Conservation (phyloP, 1,140 invertebrate species). For the Cydia fagiglandana region DNA sequence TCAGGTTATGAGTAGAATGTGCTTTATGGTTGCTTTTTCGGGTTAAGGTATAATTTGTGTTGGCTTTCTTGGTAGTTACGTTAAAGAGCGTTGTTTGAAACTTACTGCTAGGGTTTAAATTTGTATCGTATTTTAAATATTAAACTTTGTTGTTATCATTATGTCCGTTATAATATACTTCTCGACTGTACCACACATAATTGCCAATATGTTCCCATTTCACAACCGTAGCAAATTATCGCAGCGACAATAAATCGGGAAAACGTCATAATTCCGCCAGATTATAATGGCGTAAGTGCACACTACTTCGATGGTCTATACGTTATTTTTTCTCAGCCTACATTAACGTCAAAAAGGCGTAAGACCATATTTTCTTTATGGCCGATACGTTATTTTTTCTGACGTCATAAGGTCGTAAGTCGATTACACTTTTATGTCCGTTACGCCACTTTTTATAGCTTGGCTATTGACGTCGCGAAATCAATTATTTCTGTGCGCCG, state of each 20-base stretch:
- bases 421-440: neutral
- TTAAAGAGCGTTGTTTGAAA: neutral
- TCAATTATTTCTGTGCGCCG: constrained; percentile 8
- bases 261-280: neutral
- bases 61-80: neutral
- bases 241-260: neutral
- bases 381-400: neutral
- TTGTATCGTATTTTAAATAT: neutral
- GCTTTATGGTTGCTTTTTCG: neutral
- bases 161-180: neutral
- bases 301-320: neutral
- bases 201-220: constrained; percentile 16
- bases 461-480: neutral
- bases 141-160: neutral
- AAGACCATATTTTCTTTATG: neutral
- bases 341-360: neutral
- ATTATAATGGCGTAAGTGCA: neutral
- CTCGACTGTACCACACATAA: constrained; percentile 7
- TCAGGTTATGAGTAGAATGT: neutral
- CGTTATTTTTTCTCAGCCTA: neutral
- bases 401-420: neutral
- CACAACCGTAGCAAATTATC: constrained; percentile 6
- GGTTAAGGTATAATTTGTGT: neutral
- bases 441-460: neutral
- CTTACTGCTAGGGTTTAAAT: neutral